Conservation (phyloP, 1,140 invertebrate genomes). For the Cecropterus lyciades region DNA sequence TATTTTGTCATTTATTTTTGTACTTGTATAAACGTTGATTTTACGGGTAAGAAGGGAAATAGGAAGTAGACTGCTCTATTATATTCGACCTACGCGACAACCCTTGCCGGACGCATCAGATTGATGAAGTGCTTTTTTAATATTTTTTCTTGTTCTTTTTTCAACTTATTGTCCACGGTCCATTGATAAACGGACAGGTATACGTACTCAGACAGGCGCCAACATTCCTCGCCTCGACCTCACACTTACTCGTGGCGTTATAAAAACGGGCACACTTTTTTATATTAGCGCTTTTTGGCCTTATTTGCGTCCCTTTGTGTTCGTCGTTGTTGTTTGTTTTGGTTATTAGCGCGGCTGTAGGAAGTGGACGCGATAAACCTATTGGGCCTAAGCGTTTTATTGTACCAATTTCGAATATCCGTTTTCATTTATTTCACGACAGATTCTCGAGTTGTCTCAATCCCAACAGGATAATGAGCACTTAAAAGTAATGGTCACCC, state of each 20-base stretch:
- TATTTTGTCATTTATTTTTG: neutral
- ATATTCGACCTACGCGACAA: slow-evolving; percentile 55
- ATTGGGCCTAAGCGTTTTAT: slow-evolving; percentile 82
- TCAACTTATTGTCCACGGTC: slow-evolving; percentile 77
- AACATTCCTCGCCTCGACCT: slow-evolving; percentile 83
- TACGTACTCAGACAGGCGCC: slow-evolving; percentile 83
- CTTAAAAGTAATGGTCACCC: slow-evolving; percentile 49
- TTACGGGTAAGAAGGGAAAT: neutral
- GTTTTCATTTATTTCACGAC: slow-evolving; percentile 58
- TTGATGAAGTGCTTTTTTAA: slow-evolving; percentile 81
- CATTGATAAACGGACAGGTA: slow-evolving; percentile 84
- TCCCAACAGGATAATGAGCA: slow-evolving; percentile 44
- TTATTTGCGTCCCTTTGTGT: slow-evolving; percentile 79
- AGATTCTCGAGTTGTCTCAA: slow-evolving; percentile 46
- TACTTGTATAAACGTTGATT: neutral
- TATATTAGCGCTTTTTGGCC: slow-evolving; percentile 79
- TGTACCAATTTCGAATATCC: slow-evolving; percentile 79
- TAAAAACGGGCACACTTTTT: slow-evolving; percentile 81
- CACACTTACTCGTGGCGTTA: slow-evolving; percentile 80
- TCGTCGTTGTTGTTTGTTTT: slow-evolving; percentile 79
- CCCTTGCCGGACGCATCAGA: slow-evolving; percentile 75
- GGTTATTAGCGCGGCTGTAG: slow-evolving; percentile 78
- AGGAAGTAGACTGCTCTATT: neutral
- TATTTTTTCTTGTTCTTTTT: slow-evolving; percentile 70
- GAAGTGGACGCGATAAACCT: slow-evolving; percentile 82